These are phyloP conservation scores for Drosophila lowei DNA, from an alignment of 1,140 invertebrate genomes.

Conservation along the genomic window DNA sequence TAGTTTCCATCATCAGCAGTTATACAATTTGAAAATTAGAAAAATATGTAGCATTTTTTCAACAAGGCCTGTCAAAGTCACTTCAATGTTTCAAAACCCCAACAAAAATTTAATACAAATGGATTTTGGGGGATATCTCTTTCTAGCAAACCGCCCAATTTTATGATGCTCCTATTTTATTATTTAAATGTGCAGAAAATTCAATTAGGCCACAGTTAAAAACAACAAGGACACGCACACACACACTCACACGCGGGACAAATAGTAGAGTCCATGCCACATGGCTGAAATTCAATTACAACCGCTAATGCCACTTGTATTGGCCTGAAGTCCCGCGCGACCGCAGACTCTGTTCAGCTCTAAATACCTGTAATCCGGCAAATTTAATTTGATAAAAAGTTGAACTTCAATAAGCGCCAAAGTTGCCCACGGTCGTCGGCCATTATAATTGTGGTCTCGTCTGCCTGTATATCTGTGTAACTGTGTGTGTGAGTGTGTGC, in stretches of 20 bases:
- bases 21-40: slow-evolving; percentile 46
- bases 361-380: slow-evolving; percentile 79
- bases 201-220: slow-evolving; percentile 59
- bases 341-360: slow-evolving; percentile 67
- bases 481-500: slow-evolving; percentile 16
- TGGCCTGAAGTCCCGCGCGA: slow-evolving; percentile 36
- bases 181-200: slow-evolving; percentile 62
- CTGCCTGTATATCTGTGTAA: not conserved
- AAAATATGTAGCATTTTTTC: slow-evolving; percentile 14
- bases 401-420: slow-evolving; percentile 73
- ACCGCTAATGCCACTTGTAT: slow-evolving; percentile 79
- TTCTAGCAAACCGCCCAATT: not conserved
- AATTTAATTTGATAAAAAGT: slow-evolving; percentile 80
- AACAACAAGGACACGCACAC: slow-evolving; percentile 4
- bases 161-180: slow-evolving; percentile 27
- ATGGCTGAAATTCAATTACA: slow-evolving; percentile 75
- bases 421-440: slow-evolving; percentile 37
- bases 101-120: slow-evolving; percentile 4
- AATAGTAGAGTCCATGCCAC: slow-evolving; percentile 34
- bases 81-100: slow-evolving; percentile 19
- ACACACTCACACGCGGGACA: slow-evolving; percentile 2
- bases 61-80: slow-evolving; percentile 36
- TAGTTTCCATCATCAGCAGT: slow-evolving; percentile 4
- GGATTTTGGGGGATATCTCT: not conserved
- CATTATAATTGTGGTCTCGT: slow-evolving; percentile 69